phyloP scores from a whole-genome alignment of 2,888 invertebrate genomes.

The Mythimna vitellina region DNA sequence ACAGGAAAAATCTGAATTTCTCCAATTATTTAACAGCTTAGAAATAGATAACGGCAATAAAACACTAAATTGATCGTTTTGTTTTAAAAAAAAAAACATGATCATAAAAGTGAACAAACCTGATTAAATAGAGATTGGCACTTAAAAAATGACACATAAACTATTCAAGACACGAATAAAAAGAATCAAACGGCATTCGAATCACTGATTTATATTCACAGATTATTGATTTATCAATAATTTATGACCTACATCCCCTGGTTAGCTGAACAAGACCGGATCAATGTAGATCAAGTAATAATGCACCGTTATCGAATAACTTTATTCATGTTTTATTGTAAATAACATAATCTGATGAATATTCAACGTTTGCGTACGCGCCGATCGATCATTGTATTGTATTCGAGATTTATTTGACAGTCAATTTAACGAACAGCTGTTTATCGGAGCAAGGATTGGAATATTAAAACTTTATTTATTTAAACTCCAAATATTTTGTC shows the following conservation, averaged over 20 bases:
- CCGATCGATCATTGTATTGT: conserved; percentile 52
- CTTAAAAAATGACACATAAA: conserved; percentile 14
- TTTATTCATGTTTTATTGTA: conserved; percentile 53
- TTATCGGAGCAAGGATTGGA: conserved; percentile 30
- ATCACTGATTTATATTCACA: conserved; percentile 14
- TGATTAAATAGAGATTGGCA: conserved; percentile 5
- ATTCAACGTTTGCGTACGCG: conserved; percentile 43
- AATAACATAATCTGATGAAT: conserved; percentile 55
- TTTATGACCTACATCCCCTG: conserved; percentile 22
- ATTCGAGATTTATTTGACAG: conserved; percentile 49
- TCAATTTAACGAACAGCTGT: conserved; percentile 36
- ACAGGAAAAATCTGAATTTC: neutral
- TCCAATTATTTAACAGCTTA: neutral
- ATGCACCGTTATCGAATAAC: conserved; percentile 47
- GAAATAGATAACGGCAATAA: neutral
- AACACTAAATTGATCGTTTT: conserved; percentile 17
- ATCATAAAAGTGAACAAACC: neutral
- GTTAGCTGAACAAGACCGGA: conserved; percentile 45
- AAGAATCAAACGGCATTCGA: conserved; percentile 4
- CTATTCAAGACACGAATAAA: conserved; percentile 1
- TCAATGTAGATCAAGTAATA: conserved; percentile 54
- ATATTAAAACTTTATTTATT: conserved; percentile 19
- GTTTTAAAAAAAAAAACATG: neutral
- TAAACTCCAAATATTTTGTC: too few species aligned
- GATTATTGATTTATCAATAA: conserved; percentile 33